These are phyloP conservation scores for Rhodinocichla rosea DNA, from an alignment of 2,113 vertebrate species.

Conservation along the genomic window DNA sequence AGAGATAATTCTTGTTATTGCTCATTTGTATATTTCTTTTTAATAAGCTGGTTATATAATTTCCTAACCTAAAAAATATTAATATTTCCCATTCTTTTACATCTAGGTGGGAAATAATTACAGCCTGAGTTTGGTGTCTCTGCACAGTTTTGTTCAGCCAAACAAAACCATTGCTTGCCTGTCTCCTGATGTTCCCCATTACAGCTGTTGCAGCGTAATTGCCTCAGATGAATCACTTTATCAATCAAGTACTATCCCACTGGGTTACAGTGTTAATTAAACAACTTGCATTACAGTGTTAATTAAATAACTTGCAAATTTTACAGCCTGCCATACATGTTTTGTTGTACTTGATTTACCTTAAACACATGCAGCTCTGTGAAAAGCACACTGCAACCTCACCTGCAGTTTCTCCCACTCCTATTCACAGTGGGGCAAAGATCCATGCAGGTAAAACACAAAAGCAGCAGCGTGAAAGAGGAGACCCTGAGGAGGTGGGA, in stretches of 20 bases:
- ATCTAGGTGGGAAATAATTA: not conserved
- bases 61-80: not conserved
- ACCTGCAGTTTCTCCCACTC: not conserved
- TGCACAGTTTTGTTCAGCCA: not conserved
- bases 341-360: not conserved
- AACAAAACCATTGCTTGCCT: not conserved
- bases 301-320: not conserved
- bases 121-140: not conserved
- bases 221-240: not conserved
- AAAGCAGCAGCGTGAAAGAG: not conserved
- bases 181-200: not conserved
- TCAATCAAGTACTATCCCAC: not conserved
- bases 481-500: not conserved
- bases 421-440: not conserved
- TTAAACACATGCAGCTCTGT: not conserved
- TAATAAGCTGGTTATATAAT: not conserved
- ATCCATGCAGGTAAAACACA: not conserved
- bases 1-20: not conserved
- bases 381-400: not conserved
- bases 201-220: not conserved
- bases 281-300: not conserved
- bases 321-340: not conserved
- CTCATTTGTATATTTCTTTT: not conserved
- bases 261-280: slow-evolving; percentile 29
- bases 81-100: not conserved